Percentiles rank a stretch among this genome's conserved stretches.
These are phyloP conservation scores for Neotoma lepida DNA, from an alignment of 2,113 vertebrate genomes.

Conservation along the genomic window DNA sequence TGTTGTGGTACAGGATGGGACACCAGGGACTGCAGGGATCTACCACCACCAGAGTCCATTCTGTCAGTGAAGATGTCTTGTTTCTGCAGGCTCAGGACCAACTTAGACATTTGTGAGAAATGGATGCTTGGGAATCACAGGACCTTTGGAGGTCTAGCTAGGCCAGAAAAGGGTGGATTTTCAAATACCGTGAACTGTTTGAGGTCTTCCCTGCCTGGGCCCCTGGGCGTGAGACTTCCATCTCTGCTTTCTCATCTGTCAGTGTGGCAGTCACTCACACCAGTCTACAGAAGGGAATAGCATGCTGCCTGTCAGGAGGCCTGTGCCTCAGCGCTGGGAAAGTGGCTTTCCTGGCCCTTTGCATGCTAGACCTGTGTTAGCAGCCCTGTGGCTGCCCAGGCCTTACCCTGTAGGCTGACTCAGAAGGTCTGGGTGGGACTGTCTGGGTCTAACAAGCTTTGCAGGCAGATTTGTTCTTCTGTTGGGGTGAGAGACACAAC, in stretches of 20 bases:
- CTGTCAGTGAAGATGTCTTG: not conserved
- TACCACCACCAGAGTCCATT: not conserved
- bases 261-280: not conserved
- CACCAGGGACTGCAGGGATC: no score
- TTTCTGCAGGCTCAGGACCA: not conserved
- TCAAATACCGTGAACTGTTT: not conserved
- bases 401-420: slow-evolving; percentile 22
- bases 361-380: not conserved
- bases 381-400: not conserved
- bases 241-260: not conserved
- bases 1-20: accelerated
- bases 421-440: slow-evolving; percentile 22
- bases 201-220: not conserved
- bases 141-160: not conserved
- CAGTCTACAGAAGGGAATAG: not conserved
- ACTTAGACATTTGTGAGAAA: not conserved
- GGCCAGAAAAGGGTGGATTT: not conserved
- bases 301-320: not conserved
- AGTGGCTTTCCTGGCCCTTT: not conserved
- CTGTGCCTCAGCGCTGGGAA: not conserved
- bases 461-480: not conserved
- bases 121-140: not conserved
- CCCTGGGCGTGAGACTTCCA: not conserved
- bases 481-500: not conserved
- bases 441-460: not conserved